A percentile compares a stretch with the other conserved stretches of the same genome.
These are phyloP conservation scores for Daboia siamensis DNA, from an alignment of 2,113 vertebrate species.

Conservation along the genomic window DNA sequence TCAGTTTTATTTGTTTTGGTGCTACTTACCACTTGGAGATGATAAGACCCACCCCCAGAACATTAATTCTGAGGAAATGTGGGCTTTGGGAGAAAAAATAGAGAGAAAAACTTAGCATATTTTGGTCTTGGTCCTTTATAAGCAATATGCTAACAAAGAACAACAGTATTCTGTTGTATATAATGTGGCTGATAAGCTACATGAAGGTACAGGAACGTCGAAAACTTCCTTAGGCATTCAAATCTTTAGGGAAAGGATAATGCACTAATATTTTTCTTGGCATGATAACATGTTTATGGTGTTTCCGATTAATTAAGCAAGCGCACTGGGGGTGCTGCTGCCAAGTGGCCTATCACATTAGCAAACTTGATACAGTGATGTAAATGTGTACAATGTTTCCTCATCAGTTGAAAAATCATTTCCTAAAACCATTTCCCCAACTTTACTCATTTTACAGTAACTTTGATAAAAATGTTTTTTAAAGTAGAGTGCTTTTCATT, in stretches of 20 bases:
- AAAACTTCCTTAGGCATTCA: constrained; percentile 26
- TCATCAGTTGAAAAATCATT: not conserved
- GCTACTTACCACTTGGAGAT: not conserved
- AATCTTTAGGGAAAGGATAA: constrained; percentile 55
- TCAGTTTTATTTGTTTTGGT: not conserved
- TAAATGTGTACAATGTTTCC: not conserved
- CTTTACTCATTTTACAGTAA: not conserved
- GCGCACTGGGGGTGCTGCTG: constrained; percentile 64
- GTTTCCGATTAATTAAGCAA: constrained; percentile 36
- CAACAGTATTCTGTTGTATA: constrained; percentile 19
- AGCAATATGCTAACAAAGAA: not conserved
- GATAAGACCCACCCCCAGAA: not conserved
- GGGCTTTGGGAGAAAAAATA: not conserved
- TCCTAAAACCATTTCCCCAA: not conserved
- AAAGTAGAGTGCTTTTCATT: not conserved
- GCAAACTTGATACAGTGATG: constrained; percentile 22
- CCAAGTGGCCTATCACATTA: constrained; percentile 65
- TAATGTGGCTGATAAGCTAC: not conserved
- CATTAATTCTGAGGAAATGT: not conserved
- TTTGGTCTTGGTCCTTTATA: not conserved
- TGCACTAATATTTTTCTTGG: constrained; percentile 60
- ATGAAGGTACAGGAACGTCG: not conserved
- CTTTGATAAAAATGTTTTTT: not conserved
- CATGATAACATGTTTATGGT: constrained; percentile 47
- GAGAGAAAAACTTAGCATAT: not conserved